Conservation (phyloP, 2,888 invertebrate genomes). For the Cabera pusaria region DNA sequence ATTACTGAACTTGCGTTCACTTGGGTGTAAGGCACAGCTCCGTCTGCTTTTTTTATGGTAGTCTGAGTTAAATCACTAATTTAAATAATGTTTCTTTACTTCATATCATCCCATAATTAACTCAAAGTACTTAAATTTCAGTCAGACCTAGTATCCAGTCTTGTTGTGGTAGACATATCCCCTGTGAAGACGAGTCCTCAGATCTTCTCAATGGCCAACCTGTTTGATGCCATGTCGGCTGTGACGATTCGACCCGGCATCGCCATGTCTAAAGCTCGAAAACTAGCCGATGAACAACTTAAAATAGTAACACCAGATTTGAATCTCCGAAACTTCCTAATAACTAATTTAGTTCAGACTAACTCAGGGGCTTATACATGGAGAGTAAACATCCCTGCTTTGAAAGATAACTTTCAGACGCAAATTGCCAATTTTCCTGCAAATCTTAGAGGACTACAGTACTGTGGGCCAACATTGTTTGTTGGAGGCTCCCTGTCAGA, state of each 20-base stretch:
- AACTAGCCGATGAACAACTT: constrained; percentile 85
- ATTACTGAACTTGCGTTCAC: no score
- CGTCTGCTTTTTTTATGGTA: no score
- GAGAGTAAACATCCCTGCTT: constrained; percentile 90
- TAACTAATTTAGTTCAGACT: constrained; percentile 92
- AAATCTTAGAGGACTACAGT: constrained; percentile 72
- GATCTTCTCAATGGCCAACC: constrained; percentile 83
- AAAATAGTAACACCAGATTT: constrained; percentile 80
- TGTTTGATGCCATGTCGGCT: constrained; percentile 87
- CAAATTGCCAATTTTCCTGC: constrained; percentile 87
- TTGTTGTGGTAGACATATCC: constrained; percentile 89
- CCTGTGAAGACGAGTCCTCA: constrained; percentile 86
- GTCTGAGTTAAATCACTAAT: no score
- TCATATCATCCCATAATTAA: no score
- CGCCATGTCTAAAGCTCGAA: constrained; percentile 87
- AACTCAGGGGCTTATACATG: constrained; percentile 86
- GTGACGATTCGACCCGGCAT: constrained; percentile 84
- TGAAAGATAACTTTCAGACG: constrained; percentile 86
- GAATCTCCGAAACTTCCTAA: constrained; percentile 88
- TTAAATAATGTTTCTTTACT: no score
- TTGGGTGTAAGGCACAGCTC: no score
- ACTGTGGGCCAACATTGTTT: constrained; percentile 90
- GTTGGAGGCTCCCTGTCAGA: constrained; percentile 92
- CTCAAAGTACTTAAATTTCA: no score
- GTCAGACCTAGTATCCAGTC: constrained; percentile 85